Evolutionary conservation across 30 jellyfish, hydroid and myxozoan genomes (phyloP), one percentile per base, ranked within the genome.

Genomic region (Rhopilema esculentum): DNA sequence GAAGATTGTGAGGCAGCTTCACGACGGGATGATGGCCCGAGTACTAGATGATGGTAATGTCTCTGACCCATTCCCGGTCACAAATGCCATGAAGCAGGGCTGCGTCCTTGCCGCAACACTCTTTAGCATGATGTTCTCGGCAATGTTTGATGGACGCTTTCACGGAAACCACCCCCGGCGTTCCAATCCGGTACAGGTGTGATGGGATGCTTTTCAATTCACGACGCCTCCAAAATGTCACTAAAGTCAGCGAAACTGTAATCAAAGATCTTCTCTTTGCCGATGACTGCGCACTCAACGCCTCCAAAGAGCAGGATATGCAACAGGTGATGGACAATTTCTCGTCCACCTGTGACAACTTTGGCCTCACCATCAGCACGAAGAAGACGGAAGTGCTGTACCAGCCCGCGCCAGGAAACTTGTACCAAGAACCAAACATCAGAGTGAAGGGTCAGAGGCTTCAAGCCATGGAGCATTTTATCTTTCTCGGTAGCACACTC

Each of bases 211-310:
- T 63, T 63, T 63, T 63, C n/a, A 63, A 63, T 17, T 1, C 17
- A 7, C 8, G 72, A 8, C 26, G n/a, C 6, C n/a, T 63, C 72
- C n/a, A 7, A n/a, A 6, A 7, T 6, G 8, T 7, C 4, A 19
- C 72, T 24, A 63, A 63, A 24, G 18, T 24, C 8, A 63, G 17
- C 2, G 72, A 63, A 19, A 2, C 17, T 8, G 29, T 63, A 4
- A 24, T 63, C 29, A n/a, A 62, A 17, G 85, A 74, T 12, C 71
- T 74, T 27, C 25, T 74, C 8, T 74, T 31, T 22, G 85, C 80
- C 2, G 85, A 74, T 48, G 85, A 74, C 40, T 74, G 85, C 29
- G 85, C 85, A 40, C 32, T 74, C 32, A 7, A 7, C 16, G 69
- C 72, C 4, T 15, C 26, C 85, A 31, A 72, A 27, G 26, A 4